phyloP scores from a whole-genome alignment of 2,797 vertebrate genomes.

The Diglossa cyanea region DNA sequence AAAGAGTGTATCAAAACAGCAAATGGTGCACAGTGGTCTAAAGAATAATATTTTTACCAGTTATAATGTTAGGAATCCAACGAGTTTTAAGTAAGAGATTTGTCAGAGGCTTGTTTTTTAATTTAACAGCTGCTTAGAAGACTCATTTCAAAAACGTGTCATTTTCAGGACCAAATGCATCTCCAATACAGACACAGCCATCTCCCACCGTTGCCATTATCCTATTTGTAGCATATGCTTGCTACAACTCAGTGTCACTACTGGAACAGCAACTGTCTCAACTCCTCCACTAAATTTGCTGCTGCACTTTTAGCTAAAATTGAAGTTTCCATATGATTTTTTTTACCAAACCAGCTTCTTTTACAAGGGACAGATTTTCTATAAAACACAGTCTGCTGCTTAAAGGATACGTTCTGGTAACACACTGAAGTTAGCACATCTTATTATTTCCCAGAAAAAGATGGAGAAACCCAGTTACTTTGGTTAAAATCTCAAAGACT shows the following conservation, averaged over 20 bases:
- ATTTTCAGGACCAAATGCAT: neutral
- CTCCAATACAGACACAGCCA: neutral
- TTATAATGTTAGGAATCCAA: neutral
- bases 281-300: neutral
- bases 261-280: neutral
- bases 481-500: neutral
- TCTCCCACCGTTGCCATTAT: neutral
- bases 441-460: neutral
- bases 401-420: neutral
- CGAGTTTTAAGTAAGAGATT: neutral
- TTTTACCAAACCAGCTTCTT: neutral
- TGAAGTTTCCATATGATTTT: neutral
- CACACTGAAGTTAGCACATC: neutral
- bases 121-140: neutral
- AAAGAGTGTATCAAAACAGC: neutral
- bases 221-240: neutral
- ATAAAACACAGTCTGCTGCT: neutral
- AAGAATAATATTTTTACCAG: neutral
- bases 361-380: neutral
- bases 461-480: neutral
- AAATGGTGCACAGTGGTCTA: rapidly evolving
- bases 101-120: neutral
- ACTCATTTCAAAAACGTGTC: neutral
- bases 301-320: neutral
- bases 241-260: neutral